Evolutionary conservation across 2,113 vertebrate species (phyloP).

Genomic region (Ardeotis arabs): DNA sequence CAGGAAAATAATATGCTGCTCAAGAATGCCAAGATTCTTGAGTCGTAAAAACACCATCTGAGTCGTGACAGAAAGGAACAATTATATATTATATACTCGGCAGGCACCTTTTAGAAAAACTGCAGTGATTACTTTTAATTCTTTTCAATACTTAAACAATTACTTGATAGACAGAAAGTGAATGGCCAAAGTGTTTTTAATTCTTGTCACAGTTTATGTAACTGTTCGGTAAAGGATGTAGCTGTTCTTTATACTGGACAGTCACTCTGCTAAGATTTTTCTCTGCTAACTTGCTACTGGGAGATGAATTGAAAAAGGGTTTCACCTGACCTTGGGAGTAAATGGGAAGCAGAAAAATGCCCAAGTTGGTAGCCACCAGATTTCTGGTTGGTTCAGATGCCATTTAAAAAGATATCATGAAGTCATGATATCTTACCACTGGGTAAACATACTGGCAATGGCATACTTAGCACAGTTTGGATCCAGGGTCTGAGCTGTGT

Average conservation of each 20-base stretch:
- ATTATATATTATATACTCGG: neutral
- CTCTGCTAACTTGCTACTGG: neutral
- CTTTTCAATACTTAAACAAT: neutral
- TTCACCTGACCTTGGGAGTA: neutral
- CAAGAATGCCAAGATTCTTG: neutral
- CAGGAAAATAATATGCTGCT: neutral
- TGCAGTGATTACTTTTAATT: neutral
- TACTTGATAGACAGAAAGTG: neutral
- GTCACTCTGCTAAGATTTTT: neutral
- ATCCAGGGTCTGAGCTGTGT: neutral
- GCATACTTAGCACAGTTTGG: neutral
- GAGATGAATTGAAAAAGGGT: neutral
- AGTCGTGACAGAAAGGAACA: neutral
- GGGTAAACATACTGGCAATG: neutral
- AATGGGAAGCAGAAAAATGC: neutral
- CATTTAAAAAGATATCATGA: neutral
- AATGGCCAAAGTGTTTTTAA: neutral
- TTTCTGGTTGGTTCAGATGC: neutral
- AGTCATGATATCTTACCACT: neutral
- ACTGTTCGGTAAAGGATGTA: neutral
- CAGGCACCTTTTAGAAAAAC: neutral
- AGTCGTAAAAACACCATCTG: neutral
- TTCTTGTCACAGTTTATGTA: neutral
- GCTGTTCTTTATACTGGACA: neutral
- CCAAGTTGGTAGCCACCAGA: neutral